Evolutionary conservation across 2,113 vertebrate species (phyloP).

Genomic region (Corythaeola cristata): DNA sequence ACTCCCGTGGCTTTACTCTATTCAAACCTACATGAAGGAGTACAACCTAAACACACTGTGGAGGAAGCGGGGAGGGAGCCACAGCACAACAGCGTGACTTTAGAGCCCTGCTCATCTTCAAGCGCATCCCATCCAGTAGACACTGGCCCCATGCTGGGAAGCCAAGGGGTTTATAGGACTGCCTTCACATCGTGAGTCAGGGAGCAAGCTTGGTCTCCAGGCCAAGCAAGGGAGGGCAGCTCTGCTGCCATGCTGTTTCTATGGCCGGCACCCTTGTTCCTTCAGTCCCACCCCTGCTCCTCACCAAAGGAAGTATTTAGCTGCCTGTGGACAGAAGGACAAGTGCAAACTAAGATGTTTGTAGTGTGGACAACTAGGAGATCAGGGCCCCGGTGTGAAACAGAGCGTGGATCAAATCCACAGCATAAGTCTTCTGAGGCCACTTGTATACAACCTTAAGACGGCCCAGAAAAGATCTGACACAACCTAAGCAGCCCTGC

Average conservation of each 20-base stretch:
- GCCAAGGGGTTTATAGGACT: background rate
- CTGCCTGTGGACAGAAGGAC: background rate
- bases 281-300: background rate
- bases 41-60: background rate
- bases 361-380: background rate
- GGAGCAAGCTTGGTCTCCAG: background rate
- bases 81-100: background rate
- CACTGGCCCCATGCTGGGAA: background rate
- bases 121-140: background rate
- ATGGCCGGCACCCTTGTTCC: background rate
- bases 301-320: background rate
- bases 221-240: background rate
- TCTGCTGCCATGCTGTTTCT: background rate
- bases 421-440: background rate
- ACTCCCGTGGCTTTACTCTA: background rate
- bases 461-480: background rate
- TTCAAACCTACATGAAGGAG: background rate
- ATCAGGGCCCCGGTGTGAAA: background rate
- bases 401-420: rapidly evolving
- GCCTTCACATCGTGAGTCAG: no score
- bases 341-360: background rate
- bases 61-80: background rate
- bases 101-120: background rate
- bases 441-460: background rate
- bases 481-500: background rate